Percentiles rank a stretch among this genome's conserved stretches.
These are phyloP conservation scores for Potamilus streckersoni DNA, from an alignment of 1,140 invertebrate genomes.

Conservation along the genomic window DNA sequence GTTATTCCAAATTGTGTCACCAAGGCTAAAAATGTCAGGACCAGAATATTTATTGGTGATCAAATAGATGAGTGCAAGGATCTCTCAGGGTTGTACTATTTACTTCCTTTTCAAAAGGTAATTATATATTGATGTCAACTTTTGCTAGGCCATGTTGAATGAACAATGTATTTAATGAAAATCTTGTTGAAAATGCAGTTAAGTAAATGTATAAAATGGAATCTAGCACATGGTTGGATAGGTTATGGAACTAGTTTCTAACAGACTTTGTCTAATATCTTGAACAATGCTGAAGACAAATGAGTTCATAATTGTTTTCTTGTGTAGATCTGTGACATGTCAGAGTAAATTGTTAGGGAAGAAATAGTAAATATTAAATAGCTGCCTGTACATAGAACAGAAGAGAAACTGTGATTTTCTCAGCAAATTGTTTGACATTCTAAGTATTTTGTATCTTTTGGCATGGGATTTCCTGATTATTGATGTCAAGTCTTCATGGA, in stretches of 20 bases:
- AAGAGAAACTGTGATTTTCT: not conserved
- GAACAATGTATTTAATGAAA: not conserved
- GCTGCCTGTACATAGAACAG: not conserved
- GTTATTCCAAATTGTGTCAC: slow-evolving; percentile 96
- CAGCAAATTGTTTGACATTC: not conserved
- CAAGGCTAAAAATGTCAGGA: slow-evolving; percentile 96
- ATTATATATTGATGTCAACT: slow-evolving; percentile 74
- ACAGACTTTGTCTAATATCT: no score
- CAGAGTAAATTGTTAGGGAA: no score
- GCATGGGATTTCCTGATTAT: not conserved
- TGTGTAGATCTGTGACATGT: no score
- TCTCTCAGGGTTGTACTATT: slow-evolving; percentile 92
- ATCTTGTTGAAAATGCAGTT: not conserved
- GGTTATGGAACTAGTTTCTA: no score
- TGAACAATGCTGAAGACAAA: no score
- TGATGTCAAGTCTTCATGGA: not conserved
- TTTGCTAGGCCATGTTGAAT: not conserved
- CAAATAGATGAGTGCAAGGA: slow-evolving; percentile 96
- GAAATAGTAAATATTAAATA: no score
- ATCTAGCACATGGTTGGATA: no score
- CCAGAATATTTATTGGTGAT: slow-evolving; percentile 92
- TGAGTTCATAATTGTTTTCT: no score
- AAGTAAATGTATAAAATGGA: no score
- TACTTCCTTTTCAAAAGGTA: slow-evolving; percentile 92
- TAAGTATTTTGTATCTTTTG: not conserved